phyloP scores from a whole-genome alignment of 2,113 vertebrate genomes.

The Peucedramus taeniatus region DNA sequence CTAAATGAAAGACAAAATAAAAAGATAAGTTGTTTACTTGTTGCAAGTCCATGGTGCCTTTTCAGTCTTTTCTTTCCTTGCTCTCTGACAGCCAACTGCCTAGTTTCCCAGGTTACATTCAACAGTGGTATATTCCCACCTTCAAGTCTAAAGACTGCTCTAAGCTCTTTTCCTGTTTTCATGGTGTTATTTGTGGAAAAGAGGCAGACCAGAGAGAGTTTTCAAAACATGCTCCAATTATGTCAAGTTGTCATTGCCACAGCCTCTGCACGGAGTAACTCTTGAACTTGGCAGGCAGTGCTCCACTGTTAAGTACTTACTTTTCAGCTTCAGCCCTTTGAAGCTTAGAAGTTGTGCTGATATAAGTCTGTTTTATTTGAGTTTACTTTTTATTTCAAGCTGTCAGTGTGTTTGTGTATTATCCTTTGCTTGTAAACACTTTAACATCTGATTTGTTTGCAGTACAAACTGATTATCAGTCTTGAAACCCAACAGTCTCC shows the following conservation, averaged over 20 bases:
- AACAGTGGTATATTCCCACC: neutral
- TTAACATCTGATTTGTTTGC: neutral
- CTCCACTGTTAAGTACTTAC: neutral
- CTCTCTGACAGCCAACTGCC: neutral
- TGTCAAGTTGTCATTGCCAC: conserved; percentile 18
- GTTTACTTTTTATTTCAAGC: neutral
- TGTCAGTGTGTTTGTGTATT: neutral
- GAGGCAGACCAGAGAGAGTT: neutral
- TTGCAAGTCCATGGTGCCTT: neutral
- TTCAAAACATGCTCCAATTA: conserved; percentile 55
- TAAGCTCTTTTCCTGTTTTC: conserved; percentile 21
- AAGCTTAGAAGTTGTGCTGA: neutral
- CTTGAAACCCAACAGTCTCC: neutral
- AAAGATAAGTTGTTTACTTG: neutral
- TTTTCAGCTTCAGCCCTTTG: neutral
- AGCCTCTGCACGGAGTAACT: neutral
- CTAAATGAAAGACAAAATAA: neutral
- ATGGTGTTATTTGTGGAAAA: conserved; percentile 13
- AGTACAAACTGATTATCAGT: neutral
- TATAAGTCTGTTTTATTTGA: neutral
- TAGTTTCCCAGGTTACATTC: conserved; percentile 2
- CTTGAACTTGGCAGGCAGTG: neutral
- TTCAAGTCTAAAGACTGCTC: neutral
- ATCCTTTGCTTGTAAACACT: neutral
- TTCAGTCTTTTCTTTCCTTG: neutral